Evolutionary conservation across 2,888 invertebrate species (phyloP).

Genomic region (Epinotia ramella): DNA sequence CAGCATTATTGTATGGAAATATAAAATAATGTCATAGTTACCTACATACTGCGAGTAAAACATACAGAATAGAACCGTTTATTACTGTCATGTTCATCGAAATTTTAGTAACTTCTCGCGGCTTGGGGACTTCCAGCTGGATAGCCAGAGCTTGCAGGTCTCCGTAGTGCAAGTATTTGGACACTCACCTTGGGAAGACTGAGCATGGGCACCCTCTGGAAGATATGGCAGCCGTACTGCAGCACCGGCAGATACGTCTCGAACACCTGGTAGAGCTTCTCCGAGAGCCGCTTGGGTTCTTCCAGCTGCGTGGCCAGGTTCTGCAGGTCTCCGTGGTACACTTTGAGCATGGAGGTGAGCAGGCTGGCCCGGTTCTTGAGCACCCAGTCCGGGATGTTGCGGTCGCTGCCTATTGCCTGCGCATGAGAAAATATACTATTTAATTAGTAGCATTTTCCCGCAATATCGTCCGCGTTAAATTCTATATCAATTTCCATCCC

Average conservation of each 20-base stretch:
- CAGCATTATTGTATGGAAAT: no score
- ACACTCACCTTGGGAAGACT: constrained; percentile 90
- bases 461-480: no score
- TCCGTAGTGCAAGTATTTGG: constrained; percentile 89
- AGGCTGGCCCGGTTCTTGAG: constrained; percentile 91
- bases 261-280: constrained; percentile 93
- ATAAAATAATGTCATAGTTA: no score
- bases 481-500: no score
- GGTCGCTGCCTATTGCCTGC: constrained; percentile 95
- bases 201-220: constrained; percentile 92
- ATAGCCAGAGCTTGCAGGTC: constrained; percentile 90
- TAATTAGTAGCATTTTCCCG: no score
- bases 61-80: no score
- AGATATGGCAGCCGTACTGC: constrained; percentile 93
- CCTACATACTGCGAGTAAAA: no score
- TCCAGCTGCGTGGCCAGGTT: constrained; percentile 87
- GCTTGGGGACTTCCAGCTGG: constrained; percentile 82
- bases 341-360: constrained; percentile 90
- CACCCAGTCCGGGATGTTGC: constrained; percentile 93
- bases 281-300: constrained; percentile 80
- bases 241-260: constrained; percentile 95
- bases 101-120: constrained; percentile 82
- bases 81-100: no score
- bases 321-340: constrained; percentile 94
- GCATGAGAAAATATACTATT: neutral